Evolutionary conservation across 35 echinoderm and acorn worm species (phyloP).

Genomic region (Lytechinus pictus): DNA sequence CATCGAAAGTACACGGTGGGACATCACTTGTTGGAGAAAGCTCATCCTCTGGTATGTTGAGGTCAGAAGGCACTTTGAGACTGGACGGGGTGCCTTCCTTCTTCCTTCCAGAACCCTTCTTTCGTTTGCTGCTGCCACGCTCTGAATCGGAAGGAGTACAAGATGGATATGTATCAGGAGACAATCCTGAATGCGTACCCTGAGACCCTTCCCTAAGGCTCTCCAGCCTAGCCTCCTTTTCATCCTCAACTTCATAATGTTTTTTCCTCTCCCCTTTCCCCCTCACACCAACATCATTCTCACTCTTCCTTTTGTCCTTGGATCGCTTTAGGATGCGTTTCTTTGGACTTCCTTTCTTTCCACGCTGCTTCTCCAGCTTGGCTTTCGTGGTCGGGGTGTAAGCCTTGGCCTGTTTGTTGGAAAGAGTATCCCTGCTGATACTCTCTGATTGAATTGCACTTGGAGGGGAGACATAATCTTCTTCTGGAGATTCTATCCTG

Average conservation of each 20-base stretch:
- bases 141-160: slow-evolving; percentile 39
- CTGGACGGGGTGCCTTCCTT: neutral
- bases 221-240: slow-evolving; percentile 47
- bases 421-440: slow-evolving; percentile 63
- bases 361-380: slow-evolving; percentile 52
- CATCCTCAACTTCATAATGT: slow-evolving; percentile 26
- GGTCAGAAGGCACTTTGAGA: slow-evolving; percentile 30
- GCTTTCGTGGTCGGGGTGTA: slow-evolving; percentile 15
- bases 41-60: slow-evolving; percentile 38
- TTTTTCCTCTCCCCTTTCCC: slow-evolving; percentile 27
- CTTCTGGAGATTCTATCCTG: slow-evolving; percentile 66
- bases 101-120: neutral
- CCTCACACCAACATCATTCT: slow-evolving; percentile 20
- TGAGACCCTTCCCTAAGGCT: neutral
- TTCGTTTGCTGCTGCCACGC: neutral
- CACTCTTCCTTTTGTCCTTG: slow-evolving; percentile 46
- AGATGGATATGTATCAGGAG: slow-evolving; percentile 31
- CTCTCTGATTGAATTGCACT: slow-evolving; percentile 52
- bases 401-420: slow-evolving; percentile 31
- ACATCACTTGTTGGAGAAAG: slow-evolving; percentile 54
- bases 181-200: neutral
- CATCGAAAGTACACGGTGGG: slow-evolving; percentile 51
- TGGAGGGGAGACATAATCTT: slow-evolving; percentile 58
- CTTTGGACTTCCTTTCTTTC: slow-evolving; percentile 41
- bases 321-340: slow-evolving; percentile 13